Evolutionary conservation across 1,140 invertebrate genomes (phyloP).

Genomic region (Nephotettix cincticeps): DNA sequence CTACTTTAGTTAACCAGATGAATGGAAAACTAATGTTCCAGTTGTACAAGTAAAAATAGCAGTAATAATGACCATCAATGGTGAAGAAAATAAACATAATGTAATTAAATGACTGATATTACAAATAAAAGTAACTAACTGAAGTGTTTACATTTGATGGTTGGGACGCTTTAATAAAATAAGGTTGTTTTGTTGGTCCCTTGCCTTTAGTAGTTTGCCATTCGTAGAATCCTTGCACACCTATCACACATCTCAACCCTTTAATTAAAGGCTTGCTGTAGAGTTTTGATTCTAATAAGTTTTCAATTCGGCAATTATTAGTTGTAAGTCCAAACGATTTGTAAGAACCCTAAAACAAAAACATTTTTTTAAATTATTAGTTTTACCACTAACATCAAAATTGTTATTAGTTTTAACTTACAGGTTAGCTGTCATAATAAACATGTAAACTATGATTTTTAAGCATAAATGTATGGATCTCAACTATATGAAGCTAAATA

Average conservation of each 20-base stretch:
- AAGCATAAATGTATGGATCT: too few relatives aligned
- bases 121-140: too few relatives aligned
- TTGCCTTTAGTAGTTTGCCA: conserved; percentile 68
- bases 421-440: too few relatives aligned
- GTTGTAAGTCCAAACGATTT: conserved; percentile 68
- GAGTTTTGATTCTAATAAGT: conserved; percentile 63
- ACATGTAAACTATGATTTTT: too few relatives aligned
- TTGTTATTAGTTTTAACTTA: background rate
- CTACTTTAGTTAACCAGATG: too few relatives aligned
- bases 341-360: conserved; percentile 58
- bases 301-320: conserved; percentile 81
- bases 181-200: conserved; percentile 67
- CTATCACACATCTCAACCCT: conserved; percentile 72
- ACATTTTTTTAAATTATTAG: conserved; percentile 10
- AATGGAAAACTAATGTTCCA: too few relatives aligned
- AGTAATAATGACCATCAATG: too few relatives aligned
- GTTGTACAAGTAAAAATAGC: too few relatives aligned
- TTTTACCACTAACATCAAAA: conserved; percentile 1
- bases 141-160: conserved; percentile 43
- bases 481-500: too few relatives aligned
- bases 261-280: conserved; percentile 64
- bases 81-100: too few relatives aligned
- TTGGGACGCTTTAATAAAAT: conserved; percentile 71
- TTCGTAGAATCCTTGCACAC: conserved; percentile 85
- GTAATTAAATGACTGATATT: too few relatives aligned